Evolutionary conservation across 2,888 invertebrate genomes (phyloP).

Genomic region (Phyllotreta striolata): DNA sequence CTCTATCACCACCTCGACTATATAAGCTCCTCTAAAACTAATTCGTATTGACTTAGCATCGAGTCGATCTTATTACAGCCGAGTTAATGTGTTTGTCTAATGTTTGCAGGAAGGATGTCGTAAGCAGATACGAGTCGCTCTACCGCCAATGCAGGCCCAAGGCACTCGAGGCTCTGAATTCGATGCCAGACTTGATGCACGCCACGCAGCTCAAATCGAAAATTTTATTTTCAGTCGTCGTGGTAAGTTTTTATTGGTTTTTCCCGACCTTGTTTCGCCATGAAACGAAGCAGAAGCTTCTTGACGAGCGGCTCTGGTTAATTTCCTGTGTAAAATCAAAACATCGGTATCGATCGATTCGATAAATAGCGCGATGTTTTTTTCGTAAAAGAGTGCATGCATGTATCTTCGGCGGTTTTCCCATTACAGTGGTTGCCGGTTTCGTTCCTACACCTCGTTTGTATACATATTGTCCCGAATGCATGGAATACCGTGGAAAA

Average conservation of each 20-base stretch:
- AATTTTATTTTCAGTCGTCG: slow-evolving; percentile 94
- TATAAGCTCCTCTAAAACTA: not conserved
- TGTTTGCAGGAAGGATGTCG: slow-evolving; percentile 67
- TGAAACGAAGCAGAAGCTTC: slow-evolving; percentile 22
- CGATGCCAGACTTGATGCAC: slow-evolving; percentile 80
- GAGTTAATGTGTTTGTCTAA: slow-evolving; percentile 12
- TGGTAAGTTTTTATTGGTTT: slow-evolving; percentile 70
- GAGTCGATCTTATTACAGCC: not conserved
- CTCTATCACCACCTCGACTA: not conserved
- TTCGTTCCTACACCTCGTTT: slow-evolving; percentile 12
- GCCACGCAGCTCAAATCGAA: slow-evolving; percentile 92
- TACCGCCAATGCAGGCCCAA: slow-evolving; percentile 87
- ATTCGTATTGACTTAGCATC: too few species aligned
- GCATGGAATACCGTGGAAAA: slow-evolving; percentile 8
- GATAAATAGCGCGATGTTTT: too few species aligned
- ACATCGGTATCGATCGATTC: too few species aligned
- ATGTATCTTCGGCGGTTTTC: not conserved
- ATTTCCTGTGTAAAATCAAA: too few species aligned
- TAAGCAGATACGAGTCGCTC: slow-evolving; percentile 83
- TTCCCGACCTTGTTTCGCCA: slow-evolving; percentile 2
- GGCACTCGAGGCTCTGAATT: slow-evolving; percentile 85
- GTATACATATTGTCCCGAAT: slow-evolving; percentile 18
- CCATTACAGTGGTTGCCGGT: not conserved
- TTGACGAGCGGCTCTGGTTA: not conserved
- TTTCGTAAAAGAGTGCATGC: too few species aligned